Conservation (phyloP, 2,113 vertebrate genomes). For the Elachura formosa region DNA sequence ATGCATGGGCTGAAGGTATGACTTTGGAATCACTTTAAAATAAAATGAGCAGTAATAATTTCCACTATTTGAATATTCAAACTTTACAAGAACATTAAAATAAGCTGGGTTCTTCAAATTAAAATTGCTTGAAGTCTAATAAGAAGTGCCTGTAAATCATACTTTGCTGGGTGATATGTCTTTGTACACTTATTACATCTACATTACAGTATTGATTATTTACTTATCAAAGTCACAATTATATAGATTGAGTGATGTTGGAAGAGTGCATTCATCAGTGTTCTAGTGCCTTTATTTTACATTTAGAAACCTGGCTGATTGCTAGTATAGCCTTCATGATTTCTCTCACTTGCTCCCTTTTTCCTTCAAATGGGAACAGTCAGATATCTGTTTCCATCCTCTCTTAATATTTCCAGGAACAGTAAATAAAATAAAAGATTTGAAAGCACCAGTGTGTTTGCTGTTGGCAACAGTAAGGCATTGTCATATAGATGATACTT, state of each 20-base stretch:
- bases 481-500: background rate
- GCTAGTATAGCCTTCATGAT: background rate
- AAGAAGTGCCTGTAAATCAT: background rate
- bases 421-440: background rate
- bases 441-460: background rate
- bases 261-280: fast-evolving
- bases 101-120: background rate
- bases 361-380: background rate
- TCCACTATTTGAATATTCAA: background rate
- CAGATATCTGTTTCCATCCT: background rate
- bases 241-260: background rate
- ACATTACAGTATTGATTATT: background rate
- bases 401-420: background rate
- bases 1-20: background rate
- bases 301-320: background rate
- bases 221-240: background rate
- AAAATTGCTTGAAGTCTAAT: background rate
- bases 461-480: background rate
- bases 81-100: background rate
- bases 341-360: background rate
- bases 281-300: background rate
- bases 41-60: background rate
- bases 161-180: background rate
- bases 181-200: background rate
- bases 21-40: slow-evolving; percentile 9